These are phyloP conservation scores for Ormyrus rosae DNA, from an alignment of 2,888 invertebrate species.

Conservation along the genomic window DNA sequence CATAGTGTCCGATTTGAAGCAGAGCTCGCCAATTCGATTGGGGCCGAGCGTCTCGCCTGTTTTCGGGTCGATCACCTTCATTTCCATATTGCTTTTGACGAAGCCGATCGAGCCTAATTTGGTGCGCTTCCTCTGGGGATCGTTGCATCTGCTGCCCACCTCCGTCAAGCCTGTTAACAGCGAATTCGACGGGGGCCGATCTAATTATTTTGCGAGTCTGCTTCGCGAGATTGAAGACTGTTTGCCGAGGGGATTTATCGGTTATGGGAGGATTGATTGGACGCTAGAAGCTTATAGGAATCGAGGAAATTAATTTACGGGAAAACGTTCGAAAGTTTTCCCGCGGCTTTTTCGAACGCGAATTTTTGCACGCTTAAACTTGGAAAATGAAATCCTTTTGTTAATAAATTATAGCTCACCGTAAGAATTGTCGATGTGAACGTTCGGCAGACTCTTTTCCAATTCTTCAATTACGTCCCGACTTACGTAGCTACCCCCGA, in stretches of 20 bases:
- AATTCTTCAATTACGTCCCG: neutral
- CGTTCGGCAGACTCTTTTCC: neutral
- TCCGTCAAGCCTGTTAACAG: neutral
- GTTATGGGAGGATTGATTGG: too few species aligned
- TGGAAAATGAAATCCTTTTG: neutral
- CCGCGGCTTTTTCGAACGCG: too few species aligned
- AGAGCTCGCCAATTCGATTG: slow-evolving; percentile 62
- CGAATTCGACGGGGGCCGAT: neutral
- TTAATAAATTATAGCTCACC: neutral
- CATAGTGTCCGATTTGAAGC: slow-evolving; percentile 59
- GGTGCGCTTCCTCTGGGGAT: neutral
- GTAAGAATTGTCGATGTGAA: slow-evolving; percentile 3
- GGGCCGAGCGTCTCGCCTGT: slow-evolving; percentile 60
- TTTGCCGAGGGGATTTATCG: too few species aligned
- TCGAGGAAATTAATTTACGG: too few species aligned
- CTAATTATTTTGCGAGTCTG: neutral
- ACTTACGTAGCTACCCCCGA: neutral
- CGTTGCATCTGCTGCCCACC: slow-evolving; percentile 17
- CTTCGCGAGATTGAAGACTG: too few species aligned
- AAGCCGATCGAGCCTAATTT: slow-evolving; percentile 32
- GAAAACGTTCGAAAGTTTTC: neutral
- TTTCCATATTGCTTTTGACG: slow-evolving; percentile 16
- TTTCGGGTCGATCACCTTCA: slow-evolving; percentile 63
- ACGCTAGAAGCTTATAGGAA: too few species aligned
- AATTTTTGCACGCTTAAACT: neutral